Evolutionary conservation across 53 echinoderm and acorn worm species (phyloP), one percentile per base, ranked within the genome.

Genomic region (Hippasteria phrygiana): DNA sequence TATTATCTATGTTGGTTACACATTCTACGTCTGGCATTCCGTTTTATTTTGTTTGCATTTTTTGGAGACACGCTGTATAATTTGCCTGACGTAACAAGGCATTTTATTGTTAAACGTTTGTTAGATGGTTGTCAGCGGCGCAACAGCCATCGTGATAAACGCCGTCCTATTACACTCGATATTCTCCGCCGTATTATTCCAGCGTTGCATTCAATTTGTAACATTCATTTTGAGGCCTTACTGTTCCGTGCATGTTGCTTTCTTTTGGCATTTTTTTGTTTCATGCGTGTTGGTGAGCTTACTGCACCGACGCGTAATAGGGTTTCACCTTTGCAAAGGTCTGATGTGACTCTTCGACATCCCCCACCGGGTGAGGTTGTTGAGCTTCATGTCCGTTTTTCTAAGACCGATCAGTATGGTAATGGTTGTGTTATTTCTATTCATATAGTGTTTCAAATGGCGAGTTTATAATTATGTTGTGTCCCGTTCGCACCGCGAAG

Each of bases 211-310:
- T 74, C 73, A 4, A 55, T 87, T 72, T 74, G 75, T 24, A 3
- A 13, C 1, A 87, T 1, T 47, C 28, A 45, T 20, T 72, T 31
- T 13, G 47, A 87, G 17, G 47, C 70, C 33, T 6, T 16, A 8
- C 46, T 87, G 43, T 87, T 71, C 51, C 34, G 33, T 6, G 48
- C 50, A 29, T n/a, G n/a, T n/a, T 46, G 51, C 26, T 87, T 46
- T 71, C 53, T 87, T 22, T 34, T 50, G n/a, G 67, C 71, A 1
- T 87, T 87, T 71, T 56, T 48, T 48, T 48, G 87, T 54, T 87
- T 87, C 50, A 29, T 87, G 33, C 71, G 73, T 0, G 54, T 71
- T 1, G 87, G 87, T 71, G 87, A 72, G 46, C 17, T 72, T 29
- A 77, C 77, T 26, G 63, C 63, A 5, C 5, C 29, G 2, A 6